Evolutionary conservation across 2,797 vertebrate genomes (phyloP), one percentile per base, ranked within the genome.

Genomic region (Syncerus caffer): DNA sequence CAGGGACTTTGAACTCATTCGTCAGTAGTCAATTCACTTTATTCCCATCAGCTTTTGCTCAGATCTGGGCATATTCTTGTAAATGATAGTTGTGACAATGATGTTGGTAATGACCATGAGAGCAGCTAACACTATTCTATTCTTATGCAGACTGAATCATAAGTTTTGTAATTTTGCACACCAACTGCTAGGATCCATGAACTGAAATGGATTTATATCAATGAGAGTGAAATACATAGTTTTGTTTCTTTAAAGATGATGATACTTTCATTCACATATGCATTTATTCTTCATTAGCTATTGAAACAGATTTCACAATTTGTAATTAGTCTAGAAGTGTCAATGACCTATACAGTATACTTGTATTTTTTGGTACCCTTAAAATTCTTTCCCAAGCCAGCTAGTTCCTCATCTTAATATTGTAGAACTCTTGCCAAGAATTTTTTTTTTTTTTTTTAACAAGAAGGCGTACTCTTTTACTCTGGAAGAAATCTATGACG

Each of bases 211-310:
- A 60, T 86, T 53, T 82, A 15, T 78, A 82, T 58, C 55, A 50
- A 6, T 42, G 71, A 95, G 19, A 89, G 6, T 74, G 55, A 79
- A 92, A 96, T 87, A 80, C 19, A 74, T 6, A 85, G 16, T 76
- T 71, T 38, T 95, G 19, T 92, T 96, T 78, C 55, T 90, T 89
- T 80, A 53, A 96, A 86, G 55, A 57, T 76, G 79, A 50, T 38
- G 47, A 76, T 42, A 64, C 79, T 62, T 58, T 58, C 25, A 95
- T 62, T 85, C 85, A 57, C 11, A 19, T 53, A 57, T 14, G 4
- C 16, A 42, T 79, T 47, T 85, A 62, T 60, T 93, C 34, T 83
- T 58, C 13, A 6, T 71, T 53, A 79, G 51, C 87, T 64, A 10
- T 34, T 14, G 50, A 80, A 83, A 93, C 57, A 92, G 31, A 47